phyloP scores from a whole-genome alignment of 2,113 vertebrate genomes.

The Caranx melampygus region DNA sequence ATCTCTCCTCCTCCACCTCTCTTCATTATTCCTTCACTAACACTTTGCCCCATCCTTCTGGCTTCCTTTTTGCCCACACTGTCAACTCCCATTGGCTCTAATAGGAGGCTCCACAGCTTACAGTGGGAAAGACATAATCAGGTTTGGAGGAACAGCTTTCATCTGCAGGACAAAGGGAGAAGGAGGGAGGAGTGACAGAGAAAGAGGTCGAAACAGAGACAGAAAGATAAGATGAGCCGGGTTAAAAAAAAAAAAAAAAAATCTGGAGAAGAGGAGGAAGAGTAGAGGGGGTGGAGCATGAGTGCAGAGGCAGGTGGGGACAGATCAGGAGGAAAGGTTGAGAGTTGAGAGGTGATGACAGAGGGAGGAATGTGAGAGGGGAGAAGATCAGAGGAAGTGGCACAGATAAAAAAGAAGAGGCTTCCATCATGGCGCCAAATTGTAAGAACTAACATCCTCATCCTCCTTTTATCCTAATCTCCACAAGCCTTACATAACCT shows the following conservation, averaged over 20 bases:
- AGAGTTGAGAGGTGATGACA: too few species aligned
- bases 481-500: background rate
- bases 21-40: background rate
- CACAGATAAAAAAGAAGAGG: background rate
- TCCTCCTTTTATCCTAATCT: background rate
- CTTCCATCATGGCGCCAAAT: background rate
- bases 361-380: background rate
- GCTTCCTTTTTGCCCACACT: conserved; percentile 17
- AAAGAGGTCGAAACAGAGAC: background rate
- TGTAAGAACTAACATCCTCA: background rate
- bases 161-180: conserved; percentile 7
- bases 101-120: conserved; percentile 24
- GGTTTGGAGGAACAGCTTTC: conserved; percentile 28
- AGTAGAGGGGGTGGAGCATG: background rate
- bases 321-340: background rate
- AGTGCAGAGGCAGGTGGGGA: background rate
- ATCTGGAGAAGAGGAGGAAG: background rate
- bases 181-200: background rate
- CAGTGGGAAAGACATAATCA: conserved; percentile 56
- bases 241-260: background rate
- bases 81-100: conserved; percentile 44
- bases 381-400: background rate
- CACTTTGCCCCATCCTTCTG: background rate
- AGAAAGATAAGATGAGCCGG: background rate
- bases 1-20: background rate